Conservation (phyloP, 2,113 vertebrate genomes). For the Bubalus kerabau region DNA sequence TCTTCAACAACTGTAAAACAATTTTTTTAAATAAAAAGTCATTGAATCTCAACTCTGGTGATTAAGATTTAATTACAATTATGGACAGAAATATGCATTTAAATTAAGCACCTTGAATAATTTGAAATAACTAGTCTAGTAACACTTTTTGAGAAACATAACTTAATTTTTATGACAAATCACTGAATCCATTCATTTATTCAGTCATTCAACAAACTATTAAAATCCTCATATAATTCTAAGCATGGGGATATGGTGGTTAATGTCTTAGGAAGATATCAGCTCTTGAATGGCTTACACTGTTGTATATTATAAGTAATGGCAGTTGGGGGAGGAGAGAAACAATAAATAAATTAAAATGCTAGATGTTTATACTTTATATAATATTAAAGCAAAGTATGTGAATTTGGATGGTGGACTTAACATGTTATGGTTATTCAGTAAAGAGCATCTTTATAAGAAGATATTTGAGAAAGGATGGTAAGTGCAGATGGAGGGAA, state of each 20-base stretch:
- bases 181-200: background rate
- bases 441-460: background rate
- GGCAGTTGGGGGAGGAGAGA: fast-evolving
- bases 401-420: fast-evolving
- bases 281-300: background rate
- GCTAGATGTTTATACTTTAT: background rate
- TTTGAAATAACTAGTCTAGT: background rate
- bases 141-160: background rate
- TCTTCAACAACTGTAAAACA: background rate
- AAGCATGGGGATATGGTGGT: background rate
- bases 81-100: background rate
- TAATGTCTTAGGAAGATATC: background rate
- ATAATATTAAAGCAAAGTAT: background rate
- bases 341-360: background rate
- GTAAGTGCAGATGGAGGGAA: background rate
- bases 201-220: background rate
- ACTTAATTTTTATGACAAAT: background rate
- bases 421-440: background rate
- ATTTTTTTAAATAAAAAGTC: background rate
- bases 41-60: background rate
- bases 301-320: background rate
- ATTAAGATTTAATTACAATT: background rate
- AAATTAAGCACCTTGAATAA: background rate
- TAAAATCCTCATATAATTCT: background rate
- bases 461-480: background rate